These are phyloP conservation scores for Crotalus viridis DNA, from an alignment of 2,113 vertebrate species.

Conservation along the genomic window DNA sequence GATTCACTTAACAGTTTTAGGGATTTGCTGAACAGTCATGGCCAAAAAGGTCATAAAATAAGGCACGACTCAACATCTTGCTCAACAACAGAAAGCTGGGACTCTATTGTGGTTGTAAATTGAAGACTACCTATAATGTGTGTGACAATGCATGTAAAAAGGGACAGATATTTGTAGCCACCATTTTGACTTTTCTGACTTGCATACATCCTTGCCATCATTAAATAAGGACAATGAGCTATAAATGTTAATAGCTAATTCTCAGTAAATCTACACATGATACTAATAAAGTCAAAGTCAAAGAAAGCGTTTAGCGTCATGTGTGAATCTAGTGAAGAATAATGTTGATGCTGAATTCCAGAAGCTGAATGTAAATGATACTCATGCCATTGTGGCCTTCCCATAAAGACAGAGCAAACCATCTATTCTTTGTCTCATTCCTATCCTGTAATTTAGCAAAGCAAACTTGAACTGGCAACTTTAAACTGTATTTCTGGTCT, in stretches of 20 bases:
- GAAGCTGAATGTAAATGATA: not conserved
- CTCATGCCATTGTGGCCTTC: not conserved
- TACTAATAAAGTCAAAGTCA: not conserved
- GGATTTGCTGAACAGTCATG: not conserved
- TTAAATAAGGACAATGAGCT: not conserved
- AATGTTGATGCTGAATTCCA: not conserved
- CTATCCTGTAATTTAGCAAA: constrained; percentile 15
- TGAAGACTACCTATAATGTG: not conserved
- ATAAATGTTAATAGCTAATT: not conserved
- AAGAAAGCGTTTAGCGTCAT: not conserved
- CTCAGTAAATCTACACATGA: not conserved
- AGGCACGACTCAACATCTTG: not conserved
- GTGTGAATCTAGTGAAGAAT: not conserved
- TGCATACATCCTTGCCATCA: not conserved
- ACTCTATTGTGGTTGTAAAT: not conserved
- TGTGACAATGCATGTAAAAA: not conserved
- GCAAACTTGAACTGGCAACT: constrained; percentile 43
- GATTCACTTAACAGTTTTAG: not conserved
- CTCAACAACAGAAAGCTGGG: not conserved
- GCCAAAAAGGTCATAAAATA: not conserved
- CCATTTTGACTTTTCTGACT: not conserved
- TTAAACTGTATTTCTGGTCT: constrained; percentile 67
- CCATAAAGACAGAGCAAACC: not conserved
- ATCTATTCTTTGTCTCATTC: constrained; percentile 32
- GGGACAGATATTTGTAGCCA: not conserved